These are phyloP conservation scores for Umimayanthus chanpuru DNA, from an alignment of 92 coral and sea anemone species.

Conservation along the genomic window DNA sequence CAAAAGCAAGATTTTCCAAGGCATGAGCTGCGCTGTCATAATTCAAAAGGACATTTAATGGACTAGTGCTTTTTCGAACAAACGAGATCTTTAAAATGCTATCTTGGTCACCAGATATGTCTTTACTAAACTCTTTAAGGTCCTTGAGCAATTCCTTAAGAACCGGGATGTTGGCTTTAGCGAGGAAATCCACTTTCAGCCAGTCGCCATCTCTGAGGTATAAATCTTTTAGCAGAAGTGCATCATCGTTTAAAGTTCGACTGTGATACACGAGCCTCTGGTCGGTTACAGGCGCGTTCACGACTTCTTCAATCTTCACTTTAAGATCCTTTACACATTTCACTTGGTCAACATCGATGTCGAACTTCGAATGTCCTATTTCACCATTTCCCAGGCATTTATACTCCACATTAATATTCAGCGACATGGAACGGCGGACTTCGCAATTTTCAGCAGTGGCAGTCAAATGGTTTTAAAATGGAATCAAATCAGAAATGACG, in stretches of 20 bases:
- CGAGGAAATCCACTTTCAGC: slow-evolving; percentile 41
- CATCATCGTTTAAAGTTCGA: slow-evolving; percentile 25
- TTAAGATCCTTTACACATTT: slow-evolving; percentile 34
- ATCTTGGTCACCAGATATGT: slow-evolving; percentile 33
- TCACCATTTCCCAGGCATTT: slow-evolving; percentile 32
- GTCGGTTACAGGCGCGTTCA: slow-evolving; percentile 36
- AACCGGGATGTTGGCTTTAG: slow-evolving; percentile 45
- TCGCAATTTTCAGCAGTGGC: not conserved
- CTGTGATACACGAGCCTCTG: slow-evolving; percentile 30
- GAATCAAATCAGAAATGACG: no score
- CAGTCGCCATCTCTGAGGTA: slow-evolving; percentile 38
- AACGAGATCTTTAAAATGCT: slow-evolving; percentile 12
- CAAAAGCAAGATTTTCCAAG: slow-evolving; percentile 68
- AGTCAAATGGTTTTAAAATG: no score
- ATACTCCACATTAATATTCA: slow-evolving; percentile 21
- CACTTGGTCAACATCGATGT: slow-evolving; percentile 21
- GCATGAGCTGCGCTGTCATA: slow-evolving; percentile 62
- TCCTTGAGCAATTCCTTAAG: slow-evolving; percentile 6
- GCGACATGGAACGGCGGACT: not conserved
- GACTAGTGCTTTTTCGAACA: not conserved
- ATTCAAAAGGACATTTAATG: slow-evolving; percentile 14
- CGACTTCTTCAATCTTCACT: slow-evolving; percentile 6
- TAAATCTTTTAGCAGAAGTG: slow-evolving; percentile 28
- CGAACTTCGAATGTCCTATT: slow-evolving; percentile 1
- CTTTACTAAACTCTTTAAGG: slow-evolving; percentile 14